Conservation (phyloP, 2,797 vertebrate genomes). For the Champsocephalus esox region DNA sequence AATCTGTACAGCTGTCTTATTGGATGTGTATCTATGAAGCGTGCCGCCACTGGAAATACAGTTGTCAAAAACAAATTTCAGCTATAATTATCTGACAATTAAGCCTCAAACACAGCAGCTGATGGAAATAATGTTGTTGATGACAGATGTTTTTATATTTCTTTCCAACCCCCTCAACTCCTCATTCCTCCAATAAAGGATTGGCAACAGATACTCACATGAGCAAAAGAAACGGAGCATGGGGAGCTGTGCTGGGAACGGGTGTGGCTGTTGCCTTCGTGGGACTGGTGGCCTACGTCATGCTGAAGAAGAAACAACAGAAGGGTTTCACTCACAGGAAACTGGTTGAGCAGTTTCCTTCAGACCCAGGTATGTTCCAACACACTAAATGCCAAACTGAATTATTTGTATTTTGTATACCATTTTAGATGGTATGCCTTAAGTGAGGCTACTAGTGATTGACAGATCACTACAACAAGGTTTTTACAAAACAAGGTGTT, state of each 20-base stretch:
- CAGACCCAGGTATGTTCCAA: constrained; percentile 86
- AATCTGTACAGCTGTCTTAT: constrained; percentile 48
- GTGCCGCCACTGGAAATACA: constrained; percentile 24
- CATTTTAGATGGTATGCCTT: no score
- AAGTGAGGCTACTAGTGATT: no score
- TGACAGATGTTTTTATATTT: constrained; percentile 45
- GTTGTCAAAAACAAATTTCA: constrained; percentile 50
- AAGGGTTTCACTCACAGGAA: constrained; percentile 89
- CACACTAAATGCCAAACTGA: background rate
- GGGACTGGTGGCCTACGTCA: constrained; percentile 82
- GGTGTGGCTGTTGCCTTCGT: constrained; percentile 81
- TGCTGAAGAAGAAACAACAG: constrained; percentile 80
- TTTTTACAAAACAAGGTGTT: background rate
- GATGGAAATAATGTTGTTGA: constrained; percentile 43
- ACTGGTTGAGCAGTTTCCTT: constrained; percentile 88
- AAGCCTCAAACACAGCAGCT: constrained; percentile 34
- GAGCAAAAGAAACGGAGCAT: constrained; percentile 54
- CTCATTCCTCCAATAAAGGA: constrained; percentile 48
- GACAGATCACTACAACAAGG: no score
- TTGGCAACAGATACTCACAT: constrained; percentile 43
- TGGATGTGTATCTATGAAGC: constrained; percentile 46
- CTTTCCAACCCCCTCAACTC: constrained; percentile 18
- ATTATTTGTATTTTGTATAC: no score
- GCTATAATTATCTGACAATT: constrained; percentile 59
- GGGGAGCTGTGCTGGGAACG: constrained; percentile 81